Percentiles rank a stretch among this genome's conserved stretches.
phyloP scores from a whole-genome alignment of 2,888 invertebrate species.

The Acronicta alni region DNA sequence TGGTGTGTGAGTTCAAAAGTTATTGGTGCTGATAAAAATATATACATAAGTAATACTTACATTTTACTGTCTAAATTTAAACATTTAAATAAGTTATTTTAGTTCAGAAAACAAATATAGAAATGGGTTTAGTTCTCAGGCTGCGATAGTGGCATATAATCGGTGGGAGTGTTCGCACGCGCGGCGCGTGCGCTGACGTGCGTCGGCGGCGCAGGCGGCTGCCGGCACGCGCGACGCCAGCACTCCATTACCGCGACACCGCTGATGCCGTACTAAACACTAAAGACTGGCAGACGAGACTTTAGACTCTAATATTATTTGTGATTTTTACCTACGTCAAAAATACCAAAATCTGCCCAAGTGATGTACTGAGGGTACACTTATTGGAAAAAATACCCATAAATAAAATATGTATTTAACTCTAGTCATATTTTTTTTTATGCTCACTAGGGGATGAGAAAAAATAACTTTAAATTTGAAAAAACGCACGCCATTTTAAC shows the following conservation, averaged over 20 bases:
- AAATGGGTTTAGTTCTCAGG: slow-evolving; percentile 73
- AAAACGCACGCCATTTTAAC: too few relatives aligned
- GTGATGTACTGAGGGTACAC: too few relatives aligned
- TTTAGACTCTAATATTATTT: not conserved
- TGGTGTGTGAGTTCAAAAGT: slow-evolving; percentile 9
- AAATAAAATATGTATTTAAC: too few relatives aligned
- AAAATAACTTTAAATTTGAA: too few relatives aligned
- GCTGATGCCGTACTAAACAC: slow-evolving; percentile 68
- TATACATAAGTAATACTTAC: too few relatives aligned
- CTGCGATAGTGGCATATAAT: slow-evolving; percentile 76
- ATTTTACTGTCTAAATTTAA: too few relatives aligned
- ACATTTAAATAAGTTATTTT: not conserved
- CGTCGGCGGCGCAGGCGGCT: slow-evolving; percentile 60
- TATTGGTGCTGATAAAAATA: slow-evolving; percentile 9
- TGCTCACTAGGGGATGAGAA: too few relatives aligned
- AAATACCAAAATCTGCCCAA: too few relatives aligned
- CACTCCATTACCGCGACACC: slow-evolving; percentile 85
- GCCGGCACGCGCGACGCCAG: slow-evolving; percentile 63
- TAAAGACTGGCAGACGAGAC: slow-evolving; percentile 40
- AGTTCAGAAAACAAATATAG: slow-evolving; percentile 38
- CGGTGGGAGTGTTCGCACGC: slow-evolving; percentile 82
- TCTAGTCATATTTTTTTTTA: too few relatives aligned
- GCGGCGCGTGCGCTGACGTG: slow-evolving; percentile 61
- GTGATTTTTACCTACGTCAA: slow-evolving; percentile 27
- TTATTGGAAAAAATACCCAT: too few relatives aligned